Evolutionary conservation across 2,113 vertebrate species (phyloP).

Genomic region (Nymphicus hollandicus): DNA sequence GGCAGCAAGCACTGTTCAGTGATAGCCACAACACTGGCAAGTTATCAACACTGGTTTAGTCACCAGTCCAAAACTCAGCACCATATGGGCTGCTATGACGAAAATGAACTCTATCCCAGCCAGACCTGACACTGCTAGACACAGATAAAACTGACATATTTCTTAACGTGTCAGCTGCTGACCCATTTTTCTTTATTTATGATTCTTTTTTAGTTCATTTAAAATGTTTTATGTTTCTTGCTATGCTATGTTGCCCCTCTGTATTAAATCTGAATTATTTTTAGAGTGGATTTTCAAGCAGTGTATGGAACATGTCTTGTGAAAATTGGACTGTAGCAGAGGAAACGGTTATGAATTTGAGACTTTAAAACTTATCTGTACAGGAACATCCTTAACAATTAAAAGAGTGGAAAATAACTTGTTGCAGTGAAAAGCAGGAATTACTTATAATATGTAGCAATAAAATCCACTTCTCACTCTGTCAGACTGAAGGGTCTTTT

Average conservation of each 20-base stretch:
- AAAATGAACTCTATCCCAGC: not conserved
- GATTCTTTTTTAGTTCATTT: not conserved
- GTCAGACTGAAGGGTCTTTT: not conserved
- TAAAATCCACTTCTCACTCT: not conserved
- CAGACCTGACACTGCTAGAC: not conserved
- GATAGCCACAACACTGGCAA: not conserved
- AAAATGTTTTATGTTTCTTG: not conserved
- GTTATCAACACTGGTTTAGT: not conserved
- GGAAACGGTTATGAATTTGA: not conserved
- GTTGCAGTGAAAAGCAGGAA: not conserved
- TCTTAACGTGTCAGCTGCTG: not conserved
- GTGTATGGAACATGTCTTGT: not conserved
- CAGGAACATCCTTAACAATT: not conserved
- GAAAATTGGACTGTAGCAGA: not conserved
- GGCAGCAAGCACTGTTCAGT: not conserved
- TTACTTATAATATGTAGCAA: not conserved
- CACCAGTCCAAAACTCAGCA: not conserved
- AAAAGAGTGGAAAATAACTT: not conserved
- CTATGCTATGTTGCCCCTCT: not conserved
- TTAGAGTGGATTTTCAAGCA: not conserved
- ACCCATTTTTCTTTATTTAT: not conserved
- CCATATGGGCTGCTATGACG: not conserved
- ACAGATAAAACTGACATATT: not conserved
- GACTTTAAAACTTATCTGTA: not conserved
- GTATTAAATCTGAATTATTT: not conserved